These are phyloP conservation scores for Marasmarcha lunaedactyla DNA, from an alignment of 2,888 invertebrate genomes.

Conservation along the genomic window DNA sequence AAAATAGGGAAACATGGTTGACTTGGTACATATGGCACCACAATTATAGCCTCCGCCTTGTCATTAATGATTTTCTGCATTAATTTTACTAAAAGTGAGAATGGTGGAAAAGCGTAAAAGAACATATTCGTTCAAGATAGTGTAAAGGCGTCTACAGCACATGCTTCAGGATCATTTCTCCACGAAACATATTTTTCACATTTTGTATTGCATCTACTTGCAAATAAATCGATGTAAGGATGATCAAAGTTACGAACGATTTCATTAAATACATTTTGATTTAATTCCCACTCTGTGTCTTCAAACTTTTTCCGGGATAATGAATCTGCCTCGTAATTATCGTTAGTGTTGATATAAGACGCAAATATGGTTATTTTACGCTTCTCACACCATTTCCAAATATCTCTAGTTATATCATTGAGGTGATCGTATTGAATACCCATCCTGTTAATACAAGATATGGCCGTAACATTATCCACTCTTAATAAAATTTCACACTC, in stretches of 20 bases:
- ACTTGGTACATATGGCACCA: neutral
- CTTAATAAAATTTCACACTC: neutral
- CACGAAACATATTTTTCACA: neutral
- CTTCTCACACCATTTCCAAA: neutral
- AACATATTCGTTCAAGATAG: neutral
- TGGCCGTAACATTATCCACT: neutral
- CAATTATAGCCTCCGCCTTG: neutral
- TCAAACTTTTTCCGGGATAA: neutral
- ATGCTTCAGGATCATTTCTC: neutral
- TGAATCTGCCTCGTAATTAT: neutral
- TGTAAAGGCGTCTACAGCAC: neutral
- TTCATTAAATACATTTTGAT: neutral
- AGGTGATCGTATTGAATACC: neutral
- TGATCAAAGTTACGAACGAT: neutral
- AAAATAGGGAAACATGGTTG: neutral
- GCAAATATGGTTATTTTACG: neutral
- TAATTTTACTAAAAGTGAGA: neutral
- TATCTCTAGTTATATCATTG: neutral
- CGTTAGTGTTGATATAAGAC: neutral
- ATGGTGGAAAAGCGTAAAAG: neutral
- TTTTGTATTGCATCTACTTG: neutral
- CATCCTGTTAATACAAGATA: neutral
- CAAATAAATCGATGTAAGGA: neutral
- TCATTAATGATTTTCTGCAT: neutral
- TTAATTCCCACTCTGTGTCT: neutral